These are phyloP conservation scores for Trogon melanurus DNA, from an alignment of 2,113 vertebrate genomes.

Conservation along the genomic window DNA sequence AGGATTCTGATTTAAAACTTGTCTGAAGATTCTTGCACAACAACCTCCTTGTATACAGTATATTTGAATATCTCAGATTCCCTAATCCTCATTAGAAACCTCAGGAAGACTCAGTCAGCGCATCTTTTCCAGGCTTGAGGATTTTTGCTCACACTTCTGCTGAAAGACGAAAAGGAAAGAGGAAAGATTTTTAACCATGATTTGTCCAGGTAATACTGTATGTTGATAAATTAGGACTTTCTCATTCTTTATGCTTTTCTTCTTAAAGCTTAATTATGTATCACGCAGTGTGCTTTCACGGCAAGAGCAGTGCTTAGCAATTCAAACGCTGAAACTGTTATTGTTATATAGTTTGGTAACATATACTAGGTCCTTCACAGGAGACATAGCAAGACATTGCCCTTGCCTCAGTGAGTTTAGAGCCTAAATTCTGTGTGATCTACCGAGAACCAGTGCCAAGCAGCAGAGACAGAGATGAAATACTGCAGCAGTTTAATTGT, in stretches of 20 bases:
- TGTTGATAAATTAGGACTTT: neutral
- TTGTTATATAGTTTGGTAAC: neutral
- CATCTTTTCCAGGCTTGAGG: neutral
- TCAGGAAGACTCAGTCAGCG: neutral
- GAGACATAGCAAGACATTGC: neutral
- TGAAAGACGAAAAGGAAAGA: neutral
- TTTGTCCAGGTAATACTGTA: neutral
- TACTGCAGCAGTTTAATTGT: neutral
- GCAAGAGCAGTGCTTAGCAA: neutral
- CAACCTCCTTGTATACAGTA: neutral
- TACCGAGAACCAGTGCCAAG: neutral
- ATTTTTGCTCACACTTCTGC: neutral
- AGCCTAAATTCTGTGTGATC: neutral
- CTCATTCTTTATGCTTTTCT: neutral
- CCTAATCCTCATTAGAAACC: slow-evolving; percentile 37
- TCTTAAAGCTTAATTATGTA: neutral
- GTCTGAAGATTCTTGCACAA: slow-evolving; percentile 13
- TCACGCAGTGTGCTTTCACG: neutral
- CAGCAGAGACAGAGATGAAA: neutral
- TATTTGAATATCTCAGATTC: slow-evolving; percentile 18
- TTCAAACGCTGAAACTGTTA: neutral
- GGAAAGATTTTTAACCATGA: neutral
- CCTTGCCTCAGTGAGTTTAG: neutral
- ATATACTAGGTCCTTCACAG: neutral
- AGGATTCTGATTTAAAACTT: slow-evolving; percentile 46